A percentile compares a stretch with the other conserved stretches of the same genome.
phyloP scores from a whole-genome alignment of 2,888 invertebrate species.

The Drosophila siamana region DNA sequence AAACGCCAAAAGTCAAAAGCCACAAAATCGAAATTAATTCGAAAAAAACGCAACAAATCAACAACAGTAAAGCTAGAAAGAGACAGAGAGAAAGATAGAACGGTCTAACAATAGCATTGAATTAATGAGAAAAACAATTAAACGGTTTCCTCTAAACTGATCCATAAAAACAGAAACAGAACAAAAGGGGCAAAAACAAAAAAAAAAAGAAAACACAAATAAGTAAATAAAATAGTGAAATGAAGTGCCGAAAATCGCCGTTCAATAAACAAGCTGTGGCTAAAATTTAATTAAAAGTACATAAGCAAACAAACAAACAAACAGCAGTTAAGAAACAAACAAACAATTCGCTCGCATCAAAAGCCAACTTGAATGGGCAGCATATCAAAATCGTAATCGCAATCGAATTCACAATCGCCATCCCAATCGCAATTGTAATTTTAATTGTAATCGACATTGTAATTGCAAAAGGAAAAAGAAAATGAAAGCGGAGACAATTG shows the following conservation, averaged over 20 bases:
- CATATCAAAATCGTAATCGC: slow-evolving; percentile 9
- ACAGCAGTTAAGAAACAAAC: slow-evolving; percentile 3
- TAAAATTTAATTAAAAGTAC: slow-evolving; percentile 35
- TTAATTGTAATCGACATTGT: slow-evolving; percentile 1
- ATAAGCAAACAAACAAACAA: slow-evolving; percentile 12
- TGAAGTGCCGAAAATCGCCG: slow-evolving; percentile 50
- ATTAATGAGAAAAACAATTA: slow-evolving; percentile 32
- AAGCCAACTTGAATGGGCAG: slow-evolving; percentile 14
- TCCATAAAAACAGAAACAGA: slow-evolving; percentile 17
- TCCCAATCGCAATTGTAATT: slow-evolving; percentile 4
- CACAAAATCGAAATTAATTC: neutral
- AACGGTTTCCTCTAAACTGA: slow-evolving; percentile 54
- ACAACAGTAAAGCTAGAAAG: slow-evolving; percentile 1
- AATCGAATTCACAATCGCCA: slow-evolving; percentile 2
- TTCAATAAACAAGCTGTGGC: slow-evolving; percentile 38
- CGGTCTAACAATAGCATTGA: slow-evolving; percentile 10
- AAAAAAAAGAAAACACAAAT: too few species aligned
- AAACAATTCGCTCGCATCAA: slow-evolving; percentile 13
- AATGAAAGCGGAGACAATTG: too few species aligned
- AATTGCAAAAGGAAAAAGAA: slow-evolving; percentile 5
- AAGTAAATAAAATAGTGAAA: slow-evolving; percentile 61
- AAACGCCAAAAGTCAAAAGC: slow-evolving; percentile 1
- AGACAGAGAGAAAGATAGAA: slow-evolving; percentile 9
- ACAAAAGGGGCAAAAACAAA: slow-evolving; percentile 3
- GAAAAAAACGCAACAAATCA: slow-evolving; percentile 5